Base-by-base conservation (phyloP, 2,888 invertebrate species). In the Chrysolina americana region DNA sequence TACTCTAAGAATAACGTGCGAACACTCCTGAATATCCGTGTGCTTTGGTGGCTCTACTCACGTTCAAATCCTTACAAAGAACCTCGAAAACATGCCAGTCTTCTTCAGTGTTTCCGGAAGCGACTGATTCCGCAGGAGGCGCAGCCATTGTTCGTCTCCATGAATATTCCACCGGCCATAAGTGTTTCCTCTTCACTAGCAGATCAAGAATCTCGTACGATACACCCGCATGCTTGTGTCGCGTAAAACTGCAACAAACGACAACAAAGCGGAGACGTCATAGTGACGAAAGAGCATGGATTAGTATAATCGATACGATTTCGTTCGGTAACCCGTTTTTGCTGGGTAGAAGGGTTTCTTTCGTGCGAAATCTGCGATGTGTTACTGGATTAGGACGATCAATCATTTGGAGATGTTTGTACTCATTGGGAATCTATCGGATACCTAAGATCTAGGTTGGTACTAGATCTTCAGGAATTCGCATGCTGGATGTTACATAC, bases 61-160 rank as follows among this genome's bases (percentile, higher is more conserved):
- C 92, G 88, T 91, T 91, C 84, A 91, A 90, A 80, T 92, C 91
- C 81, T 90, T 91, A 80, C 92, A 92, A 76, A 94, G 87, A 6
- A 92, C 90, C 88, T 94, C 93, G 86, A 92, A 95, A 78, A 94
- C 91, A 85, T 91, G 91, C 92, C 94, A 94, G 87, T 95, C 94
- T 85, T 94, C 94, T 78, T 91, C 89, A 41, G 90, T 89, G 83
- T 91, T 91, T 73, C 88, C 81, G 68, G 82, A 83, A 53, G 23
- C 48, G 53, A 68, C 56, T 19, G 68, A 68, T 17, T 50, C 68
- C 28, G 53, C 53, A 19, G 68, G 53, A 53, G 50, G 53, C 19
- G 41, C 41, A 0, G 5, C 50, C 68, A 68, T 68, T 19, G 28
- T 53, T 19, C 36, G 23, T 48, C 28, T 17, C 28, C 17, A 23